Conservation (phyloP, 2,888 invertebrate genomes). For the Argyra leucocephala region DNA sequence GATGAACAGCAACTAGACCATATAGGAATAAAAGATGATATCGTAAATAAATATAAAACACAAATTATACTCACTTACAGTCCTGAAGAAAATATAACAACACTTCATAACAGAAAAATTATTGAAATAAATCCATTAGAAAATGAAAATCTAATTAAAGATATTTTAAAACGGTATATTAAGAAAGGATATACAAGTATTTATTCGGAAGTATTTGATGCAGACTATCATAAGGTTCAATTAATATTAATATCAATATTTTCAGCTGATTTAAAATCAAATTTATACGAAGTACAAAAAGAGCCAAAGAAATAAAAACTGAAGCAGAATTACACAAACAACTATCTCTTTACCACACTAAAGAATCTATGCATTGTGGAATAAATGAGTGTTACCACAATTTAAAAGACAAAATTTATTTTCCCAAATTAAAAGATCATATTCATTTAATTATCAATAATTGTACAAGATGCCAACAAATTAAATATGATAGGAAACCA, state of each 20-base stretch:
- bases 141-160: no score
- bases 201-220: no score
- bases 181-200: no score
- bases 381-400: slow-evolving; percentile 16
- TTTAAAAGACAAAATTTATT: slow-evolving; percentile 13
- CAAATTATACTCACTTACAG: no score
- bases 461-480: slow-evolving; percentile 7
- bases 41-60: no score
- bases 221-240: no score
- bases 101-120: slow-evolving; percentile 15
- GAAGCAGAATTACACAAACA: slow-evolving; percentile 8
- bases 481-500: slow-evolving; percentile 10
- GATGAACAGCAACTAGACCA: no score
- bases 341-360: slow-evolving; percentile 9
- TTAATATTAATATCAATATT: no score
- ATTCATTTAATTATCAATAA: slow-evolving; percentile 10
- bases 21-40: no score
- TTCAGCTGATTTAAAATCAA: slow-evolving; percentile 1
- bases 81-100: slow-evolving; percentile 4
- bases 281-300: neutral
- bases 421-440: slow-evolving; percentile 7
- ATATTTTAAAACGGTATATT: no score
- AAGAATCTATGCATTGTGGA: slow-evolving; percentile 16
- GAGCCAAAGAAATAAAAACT: slow-evolving; percentile 9
- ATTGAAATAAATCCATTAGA: slow-evolving; percentile 11